phyloP scores from a whole-genome alignment of 2,888 invertebrate species.

The Oxycera nigricornis region DNA sequence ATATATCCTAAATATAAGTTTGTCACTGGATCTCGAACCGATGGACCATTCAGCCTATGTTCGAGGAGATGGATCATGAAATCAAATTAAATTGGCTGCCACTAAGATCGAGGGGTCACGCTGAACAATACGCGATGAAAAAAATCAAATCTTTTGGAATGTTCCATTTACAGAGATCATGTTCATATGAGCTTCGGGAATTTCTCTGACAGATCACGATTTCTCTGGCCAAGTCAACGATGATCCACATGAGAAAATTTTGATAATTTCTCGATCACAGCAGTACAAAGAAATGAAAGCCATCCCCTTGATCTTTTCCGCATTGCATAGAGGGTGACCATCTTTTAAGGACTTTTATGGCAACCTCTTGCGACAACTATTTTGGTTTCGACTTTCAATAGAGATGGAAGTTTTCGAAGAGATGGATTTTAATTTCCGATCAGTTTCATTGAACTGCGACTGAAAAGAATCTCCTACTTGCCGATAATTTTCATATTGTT shows the following conservation, averaged over 20 bases:
- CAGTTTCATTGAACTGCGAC: no score
- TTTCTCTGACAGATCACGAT: slow-evolving; percentile 41
- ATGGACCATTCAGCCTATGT: no score
- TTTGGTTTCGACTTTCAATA: no score
- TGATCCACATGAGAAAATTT: slow-evolving; percentile 39
- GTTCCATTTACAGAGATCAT: slow-evolving; percentile 33
- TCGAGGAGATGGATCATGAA: slow-evolving; percentile 29
- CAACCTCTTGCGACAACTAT: no score
- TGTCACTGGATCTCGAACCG: no score
- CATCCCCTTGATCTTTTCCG: slow-evolving; percentile 33
- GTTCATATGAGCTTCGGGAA: slow-evolving; percentile 38
- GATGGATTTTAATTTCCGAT: no score
- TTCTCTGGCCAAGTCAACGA: slow-evolving; percentile 27
- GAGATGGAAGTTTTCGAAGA: no score
- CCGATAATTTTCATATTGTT: no score
- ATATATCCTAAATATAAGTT: no score
- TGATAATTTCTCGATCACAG: slow-evolving; percentile 32
- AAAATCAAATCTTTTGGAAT: slow-evolving; percentile 9
- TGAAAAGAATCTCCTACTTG: no score
- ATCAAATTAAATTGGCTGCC: slow-evolving; percentile 36
- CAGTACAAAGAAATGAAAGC: slow-evolving; percentile 34
- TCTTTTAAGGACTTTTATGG: no score
- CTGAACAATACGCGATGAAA: background rate
- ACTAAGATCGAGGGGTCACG: slow-evolving; percentile 31
- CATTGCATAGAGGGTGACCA: background rate